A percentile compares a stretch with the other conserved stretches of the same genome.
phyloP scores from a whole-genome alignment of 2,888 invertebrate species.

The Scaptomyza reducta region DNA sequence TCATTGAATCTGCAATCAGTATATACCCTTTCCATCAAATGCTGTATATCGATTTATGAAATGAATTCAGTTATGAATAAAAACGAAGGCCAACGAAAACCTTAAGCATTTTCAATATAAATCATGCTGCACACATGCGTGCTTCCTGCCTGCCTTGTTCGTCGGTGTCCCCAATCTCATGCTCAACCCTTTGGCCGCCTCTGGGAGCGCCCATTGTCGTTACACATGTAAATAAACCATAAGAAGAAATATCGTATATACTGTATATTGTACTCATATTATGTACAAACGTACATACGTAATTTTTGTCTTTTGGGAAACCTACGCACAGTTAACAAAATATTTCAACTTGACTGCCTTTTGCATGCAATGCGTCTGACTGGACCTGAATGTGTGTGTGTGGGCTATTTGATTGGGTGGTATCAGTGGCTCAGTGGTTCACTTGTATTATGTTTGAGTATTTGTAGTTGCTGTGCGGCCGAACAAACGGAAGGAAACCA shows the following conservation, averaged over 20 bases:
- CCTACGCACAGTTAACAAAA: slow-evolving; percentile 57
- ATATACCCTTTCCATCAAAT: slow-evolving; percentile 3
- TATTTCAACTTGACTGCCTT: slow-evolving; percentile 59
- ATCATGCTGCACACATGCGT: slow-evolving; percentile 62
- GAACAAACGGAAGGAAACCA: slow-evolving; percentile 68
- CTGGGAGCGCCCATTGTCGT: slow-evolving; percentile 28
- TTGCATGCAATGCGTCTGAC: slow-evolving; percentile 44
- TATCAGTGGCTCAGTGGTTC: background rate
- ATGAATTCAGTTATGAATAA: slow-evolving; percentile 20
- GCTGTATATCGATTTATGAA: slow-evolving; percentile 38
- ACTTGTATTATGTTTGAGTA: slow-evolving; percentile 14
- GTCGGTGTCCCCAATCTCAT: slow-evolving; percentile 40
- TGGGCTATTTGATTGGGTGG: slow-evolving; percentile 16
- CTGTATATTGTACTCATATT: slow-evolving; percentile 16
- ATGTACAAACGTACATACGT: slow-evolving; percentile 2
- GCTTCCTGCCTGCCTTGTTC: slow-evolving; percentile 61
- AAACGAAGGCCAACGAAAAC: slow-evolving; percentile 36
- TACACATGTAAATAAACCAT: slow-evolving; percentile 66
- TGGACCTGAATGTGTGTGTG: slow-evolving; percentile 11
- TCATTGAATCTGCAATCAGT: slow-evolving; percentile 7
- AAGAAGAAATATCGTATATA: slow-evolving; percentile 32
- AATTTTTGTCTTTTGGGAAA: slow-evolving; percentile 56
- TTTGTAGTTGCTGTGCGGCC: slow-evolving; percentile 42
- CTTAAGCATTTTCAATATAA: slow-evolving; percentile 70
- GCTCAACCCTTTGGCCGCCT: background rate